These are phyloP conservation scores for Tangara arthus DNA, from an alignment of 2,797 vertebrate species.

Conservation along the genomic window DNA sequence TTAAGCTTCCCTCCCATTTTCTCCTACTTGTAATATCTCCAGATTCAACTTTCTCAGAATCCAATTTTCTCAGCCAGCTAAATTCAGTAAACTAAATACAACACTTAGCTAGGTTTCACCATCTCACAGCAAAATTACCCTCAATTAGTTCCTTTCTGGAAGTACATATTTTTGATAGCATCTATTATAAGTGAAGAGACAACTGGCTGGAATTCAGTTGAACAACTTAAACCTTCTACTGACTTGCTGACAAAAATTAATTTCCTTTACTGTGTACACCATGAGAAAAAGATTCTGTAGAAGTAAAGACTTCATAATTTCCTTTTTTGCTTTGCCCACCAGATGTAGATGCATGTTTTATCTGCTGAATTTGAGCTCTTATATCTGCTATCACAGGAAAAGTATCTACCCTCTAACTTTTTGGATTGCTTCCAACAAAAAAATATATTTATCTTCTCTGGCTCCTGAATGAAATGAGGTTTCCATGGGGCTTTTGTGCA, in stretches of 20 bases:
- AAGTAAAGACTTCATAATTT: neutral
- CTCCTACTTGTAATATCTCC: neutral
- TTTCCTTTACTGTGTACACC: neutral
- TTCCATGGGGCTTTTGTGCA: neutral
- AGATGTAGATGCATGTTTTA: constrained; percentile 26
- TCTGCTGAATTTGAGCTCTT: neutral
- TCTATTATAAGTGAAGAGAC: neutral
- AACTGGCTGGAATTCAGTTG: constrained; percentile 5
- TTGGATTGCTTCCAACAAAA: constrained; percentile 3
- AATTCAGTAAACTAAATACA: constrained; percentile 7
- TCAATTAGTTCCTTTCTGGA: constrained; percentile 17
- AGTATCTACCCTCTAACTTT: neutral
- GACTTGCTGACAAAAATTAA: neutral
- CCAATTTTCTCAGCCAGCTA: neutral
- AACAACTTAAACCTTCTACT: constrained; percentile 14
- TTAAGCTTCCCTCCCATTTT: neutral
- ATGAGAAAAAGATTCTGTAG: constrained; percentile 5
- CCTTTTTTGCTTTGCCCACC: neutral
- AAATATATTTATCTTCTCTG: constrained; percentile 6
- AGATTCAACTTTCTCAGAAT: neutral
- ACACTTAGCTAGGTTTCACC: neutral
- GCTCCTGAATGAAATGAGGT: neutral
- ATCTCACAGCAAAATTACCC: constrained; percentile 3
- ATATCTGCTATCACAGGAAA: neutral
- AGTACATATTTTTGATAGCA: neutral